These are phyloP conservation scores for Sphyrna mokarran DNA, from an alignment of 2,113 vertebrate genomes.

Conservation along the genomic window DNA sequence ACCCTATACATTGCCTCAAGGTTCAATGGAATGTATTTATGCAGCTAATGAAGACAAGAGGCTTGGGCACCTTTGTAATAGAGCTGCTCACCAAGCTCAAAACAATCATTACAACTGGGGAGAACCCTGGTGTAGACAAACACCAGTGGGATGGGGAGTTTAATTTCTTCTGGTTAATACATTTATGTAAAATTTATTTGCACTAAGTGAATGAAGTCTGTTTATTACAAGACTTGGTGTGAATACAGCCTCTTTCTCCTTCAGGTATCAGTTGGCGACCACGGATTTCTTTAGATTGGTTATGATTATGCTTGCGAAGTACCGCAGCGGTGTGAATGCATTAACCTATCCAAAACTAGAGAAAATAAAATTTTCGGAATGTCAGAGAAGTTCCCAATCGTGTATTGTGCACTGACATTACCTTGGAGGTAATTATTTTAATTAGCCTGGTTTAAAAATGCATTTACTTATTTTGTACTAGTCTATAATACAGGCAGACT, in stretches of 20 bases:
- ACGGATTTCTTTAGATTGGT: too few relatives aligned
- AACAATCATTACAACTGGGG: not conserved
- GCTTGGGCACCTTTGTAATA: not conserved
- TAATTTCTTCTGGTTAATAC: not conserved
- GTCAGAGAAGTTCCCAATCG: not conserved
- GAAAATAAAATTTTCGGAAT: not conserved
- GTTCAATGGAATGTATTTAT: not conserved
- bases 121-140: not conserved
- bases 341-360: not conserved
- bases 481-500: not conserved
- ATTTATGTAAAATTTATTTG: not conserved
- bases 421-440: not conserved
- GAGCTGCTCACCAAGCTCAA: not conserved
- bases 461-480: not conserved
- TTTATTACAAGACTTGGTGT: not conserved
- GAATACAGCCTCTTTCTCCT: not conserved
- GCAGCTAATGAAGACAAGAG: not conserved
- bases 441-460: not conserved
- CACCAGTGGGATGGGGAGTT: not conserved
- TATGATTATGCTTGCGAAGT: too few relatives aligned
- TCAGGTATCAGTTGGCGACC: too few relatives aligned
- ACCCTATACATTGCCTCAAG: not conserved
- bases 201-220: not conserved
- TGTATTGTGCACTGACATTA: not conserved
- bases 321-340: not conserved